Evolutionary conservation across 2,113 vertebrate species (phyloP), one percentile per base, ranked within the genome.

Genomic region (Sardina pilchardus): DNA sequence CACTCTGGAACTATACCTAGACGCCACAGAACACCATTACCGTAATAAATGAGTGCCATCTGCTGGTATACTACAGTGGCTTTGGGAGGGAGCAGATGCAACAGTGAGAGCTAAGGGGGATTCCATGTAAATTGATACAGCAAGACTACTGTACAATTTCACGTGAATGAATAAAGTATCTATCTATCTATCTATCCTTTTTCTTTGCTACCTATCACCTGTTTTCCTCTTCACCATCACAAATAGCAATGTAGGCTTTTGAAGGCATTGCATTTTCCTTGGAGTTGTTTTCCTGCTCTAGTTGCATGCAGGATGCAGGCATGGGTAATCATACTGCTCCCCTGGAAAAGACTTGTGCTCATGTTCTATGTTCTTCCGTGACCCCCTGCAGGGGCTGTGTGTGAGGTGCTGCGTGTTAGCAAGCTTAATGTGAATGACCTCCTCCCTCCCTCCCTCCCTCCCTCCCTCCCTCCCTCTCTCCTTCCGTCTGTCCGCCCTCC

Each of bases 1-100:
- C 8, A 30, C 59, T 67, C 59, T 67, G 26, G 4, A 67, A 6
- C 24, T 67, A 67, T 1, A 2, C 59, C 6, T 67, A 24, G 26
- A 67, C n/a, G 59, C 59, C 59, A 67, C 24, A 67, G 0, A 26
- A 53, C 50, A 53, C 50, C 4, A 19, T 17, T 19, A 53, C 84
- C 8, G 39, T 86, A 81, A 90, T 86, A 82, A 88, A 85, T 89
- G 86, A 86, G 85, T 87, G 91, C 88, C 91, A 90, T 86, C 89
- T 90, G 80, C 84, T 90, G 91, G 88, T 45, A 78, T 44, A 44
- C n/a, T 56, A 34, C 6, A 42, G 75, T 19, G 10, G 48, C 59
- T 10, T 45, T 26, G 12, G 2, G 26, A 50, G 59, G 59, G 12
- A n/a, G 0, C 59, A 26, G 24, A 26, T 6, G 6, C 17, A 14